Base-by-base conservation (phyloP, 2,888 invertebrate genomes). In the Calliphora vomitoria region DNA sequence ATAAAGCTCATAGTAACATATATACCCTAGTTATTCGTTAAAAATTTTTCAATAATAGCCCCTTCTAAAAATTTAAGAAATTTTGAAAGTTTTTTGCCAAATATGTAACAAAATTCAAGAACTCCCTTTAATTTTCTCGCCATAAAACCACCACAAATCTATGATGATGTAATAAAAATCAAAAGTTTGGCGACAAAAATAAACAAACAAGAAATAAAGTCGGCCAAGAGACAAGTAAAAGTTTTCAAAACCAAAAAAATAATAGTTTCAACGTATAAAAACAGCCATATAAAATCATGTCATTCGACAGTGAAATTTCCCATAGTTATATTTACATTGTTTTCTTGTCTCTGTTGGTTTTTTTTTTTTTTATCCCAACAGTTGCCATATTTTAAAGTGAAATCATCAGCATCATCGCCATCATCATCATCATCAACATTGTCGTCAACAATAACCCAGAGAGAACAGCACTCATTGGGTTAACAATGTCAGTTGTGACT, bases 391-490 rank as follows among this genome's bases (percentile, higher is more conserved):
- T 44, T 66, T 44, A 6, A 68, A 68, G 44, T 20, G 20, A 68
- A 47, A 68, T 47, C 68, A 47, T 44, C 47, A 47, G 3, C 64
- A 38, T 64, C 41, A 41, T 20, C 15, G 13, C 15, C 20, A 38
- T 41, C 44, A 13, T 5, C 41, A 64, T 10, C 18, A 20, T 20
- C 20, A 38, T 41, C 44, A 13, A 2, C 41, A 64, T 10, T 13
- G 11, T 44, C 64, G 31, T 20, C 68, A 58, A 74, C 58, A 60
- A 60, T 53, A n/a, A 41, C 50, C 71, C 25, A 3, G 20, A 31
- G 53, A 53, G 35, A 13, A 68, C 71, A 62, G n/a, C 60, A 58
- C 25, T 78, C 47, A 84, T 71, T 72, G 71, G 71, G 64, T 84
- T 72, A 78, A 84, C 64, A 72, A 47, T 78, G 64, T 64, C 55